These are phyloP conservation scores for Tribolium castaneum DNA, from an alignment of 1,140 invertebrate species.

Conservation along the genomic window DNA sequence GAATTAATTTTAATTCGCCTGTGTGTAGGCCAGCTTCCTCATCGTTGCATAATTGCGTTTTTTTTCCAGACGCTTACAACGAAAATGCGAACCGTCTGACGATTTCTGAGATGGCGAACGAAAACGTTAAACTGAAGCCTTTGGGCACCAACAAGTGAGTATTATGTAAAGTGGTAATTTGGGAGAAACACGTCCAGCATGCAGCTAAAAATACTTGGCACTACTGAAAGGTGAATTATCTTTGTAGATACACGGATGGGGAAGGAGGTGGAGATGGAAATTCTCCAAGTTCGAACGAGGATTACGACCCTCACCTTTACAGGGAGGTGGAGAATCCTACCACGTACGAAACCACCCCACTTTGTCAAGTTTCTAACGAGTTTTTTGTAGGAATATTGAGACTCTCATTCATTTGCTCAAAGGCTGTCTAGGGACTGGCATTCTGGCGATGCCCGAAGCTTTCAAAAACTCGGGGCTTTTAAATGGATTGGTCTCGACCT, in stretches of 20 bases:
- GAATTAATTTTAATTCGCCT: neutral
- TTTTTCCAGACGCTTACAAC: neutral
- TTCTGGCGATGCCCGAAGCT: conserved; percentile 80
- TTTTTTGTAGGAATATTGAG: conserved; percentile 69
- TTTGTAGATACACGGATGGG: conserved; percentile 47
- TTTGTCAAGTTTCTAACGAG: neutral
- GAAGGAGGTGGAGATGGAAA: conserved; percentile 44
- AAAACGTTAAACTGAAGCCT: conserved; percentile 53
- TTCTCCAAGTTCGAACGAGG: conserved; percentile 47
- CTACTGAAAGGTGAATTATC: conserved; percentile 15
- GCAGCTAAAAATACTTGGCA: conserved; percentile 21
- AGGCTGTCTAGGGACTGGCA: conserved; percentile 79
- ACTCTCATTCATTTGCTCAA: conserved; percentile 76
- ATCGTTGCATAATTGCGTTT: neutral
- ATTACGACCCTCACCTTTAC: conserved; percentile 65
- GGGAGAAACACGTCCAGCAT: neutral
- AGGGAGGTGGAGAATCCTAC: conserved; percentile 62
- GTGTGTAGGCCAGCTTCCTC: neutral
- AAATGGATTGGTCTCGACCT: conserved; percentile 70
- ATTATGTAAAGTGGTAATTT: neutral
- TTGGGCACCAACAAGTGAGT: conserved; percentile 53
- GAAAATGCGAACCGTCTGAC: conserved; percentile 11
- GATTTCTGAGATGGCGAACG: conserved; percentile 46
- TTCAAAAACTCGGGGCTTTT: conserved; percentile 77
- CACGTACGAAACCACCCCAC: conserved; percentile 54